Evolutionary conservation across 2,888 invertebrate species (phyloP), one percentile per base, ranked within the genome.

Genomic region (Taenaris catops): DNA sequence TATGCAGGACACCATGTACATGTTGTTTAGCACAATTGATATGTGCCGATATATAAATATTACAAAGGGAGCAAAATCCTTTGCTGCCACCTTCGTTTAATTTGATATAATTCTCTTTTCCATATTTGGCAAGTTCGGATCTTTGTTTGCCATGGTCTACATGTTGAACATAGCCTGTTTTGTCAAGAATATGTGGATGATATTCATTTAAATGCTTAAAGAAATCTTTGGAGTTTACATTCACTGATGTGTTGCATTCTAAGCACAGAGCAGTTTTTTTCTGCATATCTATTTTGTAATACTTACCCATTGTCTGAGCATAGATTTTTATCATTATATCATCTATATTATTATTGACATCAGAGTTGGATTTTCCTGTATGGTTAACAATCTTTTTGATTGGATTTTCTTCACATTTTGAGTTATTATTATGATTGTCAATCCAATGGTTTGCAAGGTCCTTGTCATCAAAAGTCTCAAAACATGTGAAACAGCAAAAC

Each of bases 401-500:
- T n/a, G n/a, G n/a, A n/a, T n/a, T n/a, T n/a, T n/a, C n/a, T n/a
- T n/a, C n/a, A n/a, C 18, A 25, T 8, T 35, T 35, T n/a, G 12
- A 8, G 8, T 14, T 4, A 4, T 28, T 36, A 1, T 8, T 17
- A 25, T 10, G 18, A 4, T 38, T 19, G 4, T 31, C 31, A 14
- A 17, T 35, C 21, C 49, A 60, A 34, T 68, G 72, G 2, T 31
- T 24, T 1, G 40, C 29, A 1, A 62, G 48, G 4, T 25, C 9
- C 1, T 36, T 28, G 4, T 38, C 41, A 0, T 45, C 24, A 20
- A 57, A 51, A 27, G 46, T 44, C 28, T 51, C 49, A 20, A 60
- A 61, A 42, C 78, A 78, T n/a, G 45, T 41, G 14, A 73, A 76
- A 39, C 78, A 78, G 41, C 64, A 69, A 28, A 59, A 58, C 1